These are phyloP conservation scores for Tachypleus tridentatus DNA, from an alignment of 1,140 invertebrate genomes.

Conservation along the genomic window DNA sequence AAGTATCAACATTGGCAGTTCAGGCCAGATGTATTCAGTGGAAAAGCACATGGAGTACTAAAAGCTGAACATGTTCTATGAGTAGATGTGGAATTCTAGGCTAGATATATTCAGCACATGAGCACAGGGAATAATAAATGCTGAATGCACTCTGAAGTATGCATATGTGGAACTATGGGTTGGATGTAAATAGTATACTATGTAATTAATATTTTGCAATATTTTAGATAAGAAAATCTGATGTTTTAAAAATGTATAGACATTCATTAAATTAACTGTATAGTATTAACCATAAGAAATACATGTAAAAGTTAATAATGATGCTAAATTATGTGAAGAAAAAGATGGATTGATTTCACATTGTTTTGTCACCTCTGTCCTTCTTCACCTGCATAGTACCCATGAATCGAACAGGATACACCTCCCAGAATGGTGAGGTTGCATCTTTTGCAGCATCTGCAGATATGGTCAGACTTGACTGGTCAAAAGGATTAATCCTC, in stretches of 20 bases:
- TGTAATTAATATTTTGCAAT: neutral
- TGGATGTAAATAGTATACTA: too few relatives aligned
- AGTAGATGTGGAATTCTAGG: too few relatives aligned
- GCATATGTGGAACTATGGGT: too few relatives aligned
- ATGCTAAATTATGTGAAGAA: neutral
- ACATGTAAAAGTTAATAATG: conserved; percentile 1
- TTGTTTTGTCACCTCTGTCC: conserved; percentile 14
- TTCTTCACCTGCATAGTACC: conserved; percentile 19
- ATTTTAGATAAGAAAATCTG: conserved; percentile 6
- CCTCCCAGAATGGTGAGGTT: conserved; percentile 19
- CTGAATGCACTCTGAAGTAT: too few relatives aligned
- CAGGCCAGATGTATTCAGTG: too few relatives aligned
- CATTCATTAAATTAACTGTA: neutral
- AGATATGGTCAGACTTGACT: conserved; percentile 20
- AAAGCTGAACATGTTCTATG: too few relatives aligned
- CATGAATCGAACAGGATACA: conserved; percentile 18
- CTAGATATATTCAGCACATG: too few relatives aligned
- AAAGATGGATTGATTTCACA: neutral
- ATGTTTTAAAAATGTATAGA: neutral
- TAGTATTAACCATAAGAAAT: conserved; percentile 4
- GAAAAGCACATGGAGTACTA: too few relatives aligned
- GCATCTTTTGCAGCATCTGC: conserved; percentile 6
- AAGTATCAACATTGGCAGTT: too few relatives aligned
- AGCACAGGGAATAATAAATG: too few relatives aligned
- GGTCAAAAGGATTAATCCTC: conserved; percentile 35